Percentiles rank a stretch among this genome's conserved stretches.
These are phyloP conservation scores for Cervus canadensis DNA, from an alignment of 2,113 vertebrate genomes.

Conservation along the genomic window DNA sequence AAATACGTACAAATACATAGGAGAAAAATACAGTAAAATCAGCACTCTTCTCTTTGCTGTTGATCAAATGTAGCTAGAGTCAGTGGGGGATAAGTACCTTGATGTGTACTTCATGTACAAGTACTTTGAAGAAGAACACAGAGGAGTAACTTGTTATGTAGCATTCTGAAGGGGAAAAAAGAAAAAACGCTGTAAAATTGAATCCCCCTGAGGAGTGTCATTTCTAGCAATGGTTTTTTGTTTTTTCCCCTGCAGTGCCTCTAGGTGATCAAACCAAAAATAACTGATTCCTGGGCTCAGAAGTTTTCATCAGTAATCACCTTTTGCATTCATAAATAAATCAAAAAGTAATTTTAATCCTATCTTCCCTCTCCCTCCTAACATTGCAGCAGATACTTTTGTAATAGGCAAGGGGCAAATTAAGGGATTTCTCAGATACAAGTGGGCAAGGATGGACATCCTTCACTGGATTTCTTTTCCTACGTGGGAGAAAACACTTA, in stretches of 20 bases:
- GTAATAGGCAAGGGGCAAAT: not conserved
- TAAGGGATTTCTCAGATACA: not conserved
- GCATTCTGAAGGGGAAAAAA: not conserved
- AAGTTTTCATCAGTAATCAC: conserved; percentile 14
- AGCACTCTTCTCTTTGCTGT: not conserved
- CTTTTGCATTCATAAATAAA: conserved; percentile 38
- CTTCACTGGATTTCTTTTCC: not conserved
- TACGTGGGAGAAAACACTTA: not conserved
- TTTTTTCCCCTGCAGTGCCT: not conserved
- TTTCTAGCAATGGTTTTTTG: not conserved
- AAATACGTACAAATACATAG: not conserved
- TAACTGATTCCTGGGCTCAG: not conserved
- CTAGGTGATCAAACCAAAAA: not conserved
- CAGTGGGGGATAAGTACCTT: not conserved
- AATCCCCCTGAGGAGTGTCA: not conserved
- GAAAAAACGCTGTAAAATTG: not conserved
- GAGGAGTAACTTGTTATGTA: not conserved
- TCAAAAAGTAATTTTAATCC: not conserved
- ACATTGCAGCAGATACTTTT: not conserved
- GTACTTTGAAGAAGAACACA: conserved; percentile 43
- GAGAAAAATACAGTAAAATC: not conserved
- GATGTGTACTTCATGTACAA: not conserved
- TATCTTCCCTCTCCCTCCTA: not conserved
- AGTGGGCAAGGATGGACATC: not conserved
- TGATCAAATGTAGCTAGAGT: conserved; percentile 12